These are phyloP conservation scores for Sciaenops ocellatus DNA, from an alignment of 2,797 vertebrate genomes.

Conservation along the genomic window DNA sequence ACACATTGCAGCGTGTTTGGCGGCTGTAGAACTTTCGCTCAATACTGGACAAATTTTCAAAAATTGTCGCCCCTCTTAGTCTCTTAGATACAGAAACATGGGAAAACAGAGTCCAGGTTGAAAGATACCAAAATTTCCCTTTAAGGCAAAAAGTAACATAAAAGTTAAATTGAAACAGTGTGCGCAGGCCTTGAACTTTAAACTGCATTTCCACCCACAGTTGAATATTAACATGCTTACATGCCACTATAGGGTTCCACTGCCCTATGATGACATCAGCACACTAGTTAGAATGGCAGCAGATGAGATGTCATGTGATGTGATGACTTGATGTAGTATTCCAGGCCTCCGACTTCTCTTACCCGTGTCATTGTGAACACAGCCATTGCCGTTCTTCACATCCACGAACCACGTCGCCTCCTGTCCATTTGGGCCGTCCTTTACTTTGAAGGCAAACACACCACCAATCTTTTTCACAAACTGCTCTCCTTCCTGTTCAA, in stretches of 20 bases:
- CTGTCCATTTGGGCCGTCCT: constrained; percentile 91
- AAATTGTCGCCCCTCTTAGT: no score
- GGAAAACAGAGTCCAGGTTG: no score
- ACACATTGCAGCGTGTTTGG: no score
- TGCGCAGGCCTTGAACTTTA: constrained; percentile 3
- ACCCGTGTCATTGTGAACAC: constrained; percentile 90
- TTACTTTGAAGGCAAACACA: constrained; percentile 95
- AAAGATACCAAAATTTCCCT: no score
- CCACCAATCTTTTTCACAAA: constrained; percentile 97
- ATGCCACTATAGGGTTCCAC: neutral
- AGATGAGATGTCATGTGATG: no score
- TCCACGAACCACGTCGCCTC: constrained; percentile 95
- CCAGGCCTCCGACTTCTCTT: constrained; percentile 17
- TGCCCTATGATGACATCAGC: neutral
- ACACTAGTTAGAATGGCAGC: no score
- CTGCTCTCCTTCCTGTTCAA: constrained; percentile 89
- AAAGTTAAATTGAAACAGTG: neutral
- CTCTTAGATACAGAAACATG: no score
- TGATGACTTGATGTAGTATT: no score
- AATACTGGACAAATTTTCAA: no score
- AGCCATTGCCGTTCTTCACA: constrained; percentile 93
- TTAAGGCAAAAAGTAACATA: neutral
- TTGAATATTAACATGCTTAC: constrained; percentile 10
- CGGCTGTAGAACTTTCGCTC: no score
- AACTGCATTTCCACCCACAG: neutral